phyloP scores from a whole-genome alignment of 2,888 invertebrate genomes.

The Pterostichus niger region DNA sequence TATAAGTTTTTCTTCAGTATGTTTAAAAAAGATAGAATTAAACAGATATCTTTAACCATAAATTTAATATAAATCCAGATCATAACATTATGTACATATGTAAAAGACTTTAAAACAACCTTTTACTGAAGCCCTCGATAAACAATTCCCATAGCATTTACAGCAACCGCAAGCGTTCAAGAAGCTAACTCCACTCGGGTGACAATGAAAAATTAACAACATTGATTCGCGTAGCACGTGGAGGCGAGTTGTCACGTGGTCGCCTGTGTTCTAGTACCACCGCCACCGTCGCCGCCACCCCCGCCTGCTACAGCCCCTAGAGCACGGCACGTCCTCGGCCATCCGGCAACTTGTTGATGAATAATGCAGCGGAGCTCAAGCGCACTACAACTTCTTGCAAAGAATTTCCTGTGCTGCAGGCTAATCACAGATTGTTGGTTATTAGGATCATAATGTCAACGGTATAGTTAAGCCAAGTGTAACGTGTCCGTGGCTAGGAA shows the following conservation, averaged over 20 bases:
- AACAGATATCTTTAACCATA: too few species aligned
- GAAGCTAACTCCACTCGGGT: slow-evolving; percentile 25
- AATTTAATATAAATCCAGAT: too few species aligned
- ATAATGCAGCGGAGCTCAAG: slow-evolving; percentile 44
- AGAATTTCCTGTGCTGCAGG: slow-evolving; percentile 6
- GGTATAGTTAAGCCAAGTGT: too few species aligned
- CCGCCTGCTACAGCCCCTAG: not conserved
- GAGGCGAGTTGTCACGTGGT: slow-evolving; percentile 30
- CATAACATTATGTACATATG: not conserved
- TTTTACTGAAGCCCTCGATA: slow-evolving; percentile 17
- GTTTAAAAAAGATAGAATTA: too few species aligned
- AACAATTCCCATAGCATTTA: slow-evolving; percentile 21
- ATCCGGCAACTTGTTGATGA: slow-evolving; percentile 52
- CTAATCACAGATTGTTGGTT: not conserved
- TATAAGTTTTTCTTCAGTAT: too few species aligned
- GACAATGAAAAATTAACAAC: slow-evolving; percentile 57
- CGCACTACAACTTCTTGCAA: slow-evolving; percentile 25
- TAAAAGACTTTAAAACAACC: not conserved
- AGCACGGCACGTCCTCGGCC: slow-evolving; percentile 9
- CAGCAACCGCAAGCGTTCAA: slow-evolving; percentile 15
- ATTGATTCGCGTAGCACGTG: slow-evolving; percentile 50
- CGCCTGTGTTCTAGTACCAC: not conserved
- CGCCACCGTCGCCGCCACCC: not conserved
- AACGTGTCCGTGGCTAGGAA: too few species aligned
- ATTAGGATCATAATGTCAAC: not conserved